phyloP scores from a whole-genome alignment of 2,797 vertebrate species.

The Hippoglossus hippoglossus region DNA sequence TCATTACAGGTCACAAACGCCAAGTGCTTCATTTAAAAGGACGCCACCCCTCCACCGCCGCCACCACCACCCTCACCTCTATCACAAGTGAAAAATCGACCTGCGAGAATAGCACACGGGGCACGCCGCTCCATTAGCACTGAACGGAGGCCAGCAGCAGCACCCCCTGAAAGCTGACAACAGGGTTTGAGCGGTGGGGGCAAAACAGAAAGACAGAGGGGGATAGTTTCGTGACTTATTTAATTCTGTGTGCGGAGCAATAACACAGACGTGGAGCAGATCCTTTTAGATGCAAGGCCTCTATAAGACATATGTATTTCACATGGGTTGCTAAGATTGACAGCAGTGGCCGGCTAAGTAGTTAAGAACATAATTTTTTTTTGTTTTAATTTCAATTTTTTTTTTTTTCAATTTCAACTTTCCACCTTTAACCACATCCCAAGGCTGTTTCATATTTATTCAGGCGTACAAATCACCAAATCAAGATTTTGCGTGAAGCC shows the following conservation, averaged over 20 bases:
- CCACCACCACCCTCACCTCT: conserved; percentile 21
- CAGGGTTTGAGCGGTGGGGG: conserved; percentile 10
- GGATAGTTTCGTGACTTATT: conserved; percentile 6
- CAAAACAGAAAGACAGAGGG: conserved; percentile 16
- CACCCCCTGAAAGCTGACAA: conserved; percentile 34
- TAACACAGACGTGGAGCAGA: neutral
- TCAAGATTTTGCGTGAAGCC: conserved; percentile 70
- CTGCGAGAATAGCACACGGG: conserved; percentile 70
- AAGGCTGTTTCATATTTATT: conserved; percentile 60
- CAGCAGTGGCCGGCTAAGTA: neutral
- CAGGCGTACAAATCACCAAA: conserved; percentile 65
- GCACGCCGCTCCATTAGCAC: conserved; percentile 55
- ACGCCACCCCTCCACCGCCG: conserved; percentile 51
- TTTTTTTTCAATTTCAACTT: neutral
- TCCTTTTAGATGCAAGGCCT: neutral
- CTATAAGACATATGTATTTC: neutral
- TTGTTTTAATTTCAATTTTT: conserved; percentile 19
- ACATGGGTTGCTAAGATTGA: neutral
- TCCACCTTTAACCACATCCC: conserved; percentile 24
- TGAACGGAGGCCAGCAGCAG: conserved; percentile 46
- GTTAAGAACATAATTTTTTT: neutral
- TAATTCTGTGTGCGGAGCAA: conserved; percentile 14
- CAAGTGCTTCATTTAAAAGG: conserved; percentile 83
- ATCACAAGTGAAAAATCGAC: conserved; percentile 76
- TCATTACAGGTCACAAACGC: conserved; percentile 84